These are phyloP conservation scores for Magallana ariakensis DNA, from an alignment of 1,140 invertebrate species.

Conservation along the genomic window DNA sequence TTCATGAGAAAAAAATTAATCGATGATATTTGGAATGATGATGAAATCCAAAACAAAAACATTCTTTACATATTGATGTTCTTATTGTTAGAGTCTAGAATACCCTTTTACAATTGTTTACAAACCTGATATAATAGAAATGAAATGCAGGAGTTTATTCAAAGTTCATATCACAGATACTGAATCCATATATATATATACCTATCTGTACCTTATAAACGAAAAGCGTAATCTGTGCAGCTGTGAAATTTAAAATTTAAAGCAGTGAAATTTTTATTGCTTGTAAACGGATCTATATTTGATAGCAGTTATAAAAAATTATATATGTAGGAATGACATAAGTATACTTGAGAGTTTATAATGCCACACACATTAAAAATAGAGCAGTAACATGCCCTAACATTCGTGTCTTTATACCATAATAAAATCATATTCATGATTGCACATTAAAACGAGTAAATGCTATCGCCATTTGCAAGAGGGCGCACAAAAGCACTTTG, in stretches of 20 bases:
- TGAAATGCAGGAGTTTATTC: neutral
- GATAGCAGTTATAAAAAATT: neutral
- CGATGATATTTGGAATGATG: slow-evolving; percentile 1
- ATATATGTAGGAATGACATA: neutral
- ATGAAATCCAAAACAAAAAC: neutral
- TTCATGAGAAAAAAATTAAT: neutral
- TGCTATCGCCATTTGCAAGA: neutral
- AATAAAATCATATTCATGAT: slow-evolving; percentile 3
- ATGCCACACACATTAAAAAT: slow-evolving; percentile 8
- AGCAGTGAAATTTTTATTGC: neutral
- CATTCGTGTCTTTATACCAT: neutral
- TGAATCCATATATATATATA: too few species aligned
- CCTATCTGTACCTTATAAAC: neutral
- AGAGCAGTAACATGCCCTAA: neutral
- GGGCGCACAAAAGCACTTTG: neutral
- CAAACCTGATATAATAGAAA: neutral
- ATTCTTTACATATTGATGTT: neutral
- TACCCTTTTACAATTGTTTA: neutral
- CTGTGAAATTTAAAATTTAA: neutral
- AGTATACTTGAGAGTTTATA: neutral
- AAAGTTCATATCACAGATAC: neutral
- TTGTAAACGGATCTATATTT: neutral
- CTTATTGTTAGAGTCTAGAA: neutral
- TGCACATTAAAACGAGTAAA: slow-evolving; percentile 9
- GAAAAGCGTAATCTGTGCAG: neutral